phyloP scores from a whole-genome alignment of 30 jellyfish, hydroid and myxozoan species.

The Catostylus mosaicus region DNA sequence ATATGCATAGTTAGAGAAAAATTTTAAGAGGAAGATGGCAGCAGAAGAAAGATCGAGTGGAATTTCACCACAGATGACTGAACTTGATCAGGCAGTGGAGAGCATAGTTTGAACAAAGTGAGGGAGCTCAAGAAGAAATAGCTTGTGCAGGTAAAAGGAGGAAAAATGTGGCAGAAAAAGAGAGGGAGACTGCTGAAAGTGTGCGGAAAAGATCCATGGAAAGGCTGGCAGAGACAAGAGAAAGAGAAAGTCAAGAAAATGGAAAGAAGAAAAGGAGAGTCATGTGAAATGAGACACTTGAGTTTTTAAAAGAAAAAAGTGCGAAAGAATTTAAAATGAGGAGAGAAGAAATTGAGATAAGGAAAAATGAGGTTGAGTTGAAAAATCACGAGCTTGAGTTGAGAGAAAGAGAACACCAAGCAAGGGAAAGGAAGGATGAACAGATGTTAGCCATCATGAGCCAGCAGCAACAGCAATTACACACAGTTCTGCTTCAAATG shows the following conservation, averaged over 20 bases:
- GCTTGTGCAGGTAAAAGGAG: slow-evolving; percentile 2
- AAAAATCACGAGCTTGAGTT: neutral
- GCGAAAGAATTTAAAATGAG: slow-evolving; percentile 9
- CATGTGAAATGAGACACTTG: too few species aligned
- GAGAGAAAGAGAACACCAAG: neutral
- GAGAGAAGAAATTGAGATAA: slow-evolving; percentile 15
- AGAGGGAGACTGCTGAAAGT: slow-evolving; percentile 35
- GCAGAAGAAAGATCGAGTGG: slow-evolving; percentile 36
- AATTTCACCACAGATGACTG: slow-evolving; percentile 10
- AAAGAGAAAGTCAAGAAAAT: neutral
- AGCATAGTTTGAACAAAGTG: neutral
- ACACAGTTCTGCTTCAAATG: neutral
- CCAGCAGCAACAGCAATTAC: neutral
- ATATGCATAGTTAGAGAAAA: neutral
- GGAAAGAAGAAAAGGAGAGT: slow-evolving; percentile 5
- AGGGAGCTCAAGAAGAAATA: slow-evolving; percentile 25
- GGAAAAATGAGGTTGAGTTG: neutral
- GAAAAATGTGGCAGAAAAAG: neutral
- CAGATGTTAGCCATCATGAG: neutral
- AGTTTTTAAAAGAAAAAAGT: slow-evolving; percentile 15
- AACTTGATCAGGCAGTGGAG: slow-evolving; percentile 17
- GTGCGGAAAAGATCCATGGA: slow-evolving; percentile 20
- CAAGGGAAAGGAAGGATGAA: neutral
- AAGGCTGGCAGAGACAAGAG: slow-evolving; percentile 18
- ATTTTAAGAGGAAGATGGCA: neutral